Percentiles rank a stretch among this genome's conserved stretches.
Conservation (phyloP, 2,113 vertebrate genomes). For the Microtus pennsylvanicus region DNA sequence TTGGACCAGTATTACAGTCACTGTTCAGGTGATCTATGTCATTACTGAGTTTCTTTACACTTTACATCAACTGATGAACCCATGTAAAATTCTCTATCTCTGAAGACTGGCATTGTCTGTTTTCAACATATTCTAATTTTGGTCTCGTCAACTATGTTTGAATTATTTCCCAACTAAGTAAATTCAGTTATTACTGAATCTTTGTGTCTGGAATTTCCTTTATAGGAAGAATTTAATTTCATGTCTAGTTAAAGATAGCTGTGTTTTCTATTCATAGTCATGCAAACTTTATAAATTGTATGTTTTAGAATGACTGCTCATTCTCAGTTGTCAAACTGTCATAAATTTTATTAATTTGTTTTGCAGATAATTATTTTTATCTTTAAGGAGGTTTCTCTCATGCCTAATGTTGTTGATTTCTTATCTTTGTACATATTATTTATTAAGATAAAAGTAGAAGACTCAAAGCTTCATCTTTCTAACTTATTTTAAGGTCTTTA, state of each 20-base stretch:
- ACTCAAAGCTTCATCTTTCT: not conserved
- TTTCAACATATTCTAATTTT: not conserved
- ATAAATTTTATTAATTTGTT: not conserved
- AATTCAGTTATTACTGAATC: not conserved
- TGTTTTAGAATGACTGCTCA: not conserved
- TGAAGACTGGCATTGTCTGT: not conserved
- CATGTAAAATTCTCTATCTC: not conserved
- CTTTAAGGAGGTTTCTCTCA: not conserved
- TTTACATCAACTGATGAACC: not conserved
- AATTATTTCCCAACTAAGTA: not conserved
- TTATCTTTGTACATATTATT: not conserved
- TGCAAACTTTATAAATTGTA: not conserved
- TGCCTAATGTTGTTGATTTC: not conserved
- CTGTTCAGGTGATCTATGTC: not conserved
- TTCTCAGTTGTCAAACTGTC: not conserved
- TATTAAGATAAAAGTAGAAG: not conserved
- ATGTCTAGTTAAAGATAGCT: not conserved
- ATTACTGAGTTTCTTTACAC: not conserved
- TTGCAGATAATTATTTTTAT: not conserved
- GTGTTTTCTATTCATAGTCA: not conserved
- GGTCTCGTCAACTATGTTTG: not conserved
- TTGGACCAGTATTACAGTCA: not conserved
- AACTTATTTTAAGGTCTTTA: not conserved
- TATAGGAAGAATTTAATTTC: slow-evolving; percentile 29
- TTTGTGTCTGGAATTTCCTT: not conserved